A percentile compares a stretch with the other conserved stretches of the same genome.
Conservation (phyloP, 1,140 invertebrate genomes). For the Drosophila lacertosa region DNA sequence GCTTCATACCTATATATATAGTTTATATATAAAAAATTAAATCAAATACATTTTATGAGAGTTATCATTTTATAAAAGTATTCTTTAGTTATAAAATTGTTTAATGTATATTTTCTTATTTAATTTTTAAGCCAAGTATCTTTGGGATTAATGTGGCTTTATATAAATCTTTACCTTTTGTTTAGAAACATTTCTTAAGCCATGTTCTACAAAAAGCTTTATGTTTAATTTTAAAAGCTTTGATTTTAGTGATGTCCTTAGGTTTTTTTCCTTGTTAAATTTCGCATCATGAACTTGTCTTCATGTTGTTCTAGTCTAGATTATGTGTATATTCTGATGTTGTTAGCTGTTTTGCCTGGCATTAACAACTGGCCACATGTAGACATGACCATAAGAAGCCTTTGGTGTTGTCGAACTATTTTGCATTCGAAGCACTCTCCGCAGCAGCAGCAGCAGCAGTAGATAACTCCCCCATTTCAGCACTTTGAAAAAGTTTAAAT, state of each 20-base stretch:
- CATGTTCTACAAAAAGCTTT: no score
- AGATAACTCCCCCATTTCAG: conserved; percentile 74
- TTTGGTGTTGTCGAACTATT: conserved; percentile 68
- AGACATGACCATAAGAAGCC: conserved; percentile 31
- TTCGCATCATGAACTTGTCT: conserved; percentile 38
- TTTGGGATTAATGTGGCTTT: no score
- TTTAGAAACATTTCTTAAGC: no score
- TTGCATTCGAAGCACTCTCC: conserved; percentile 62
- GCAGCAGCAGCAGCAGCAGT: conserved; percentile 11
- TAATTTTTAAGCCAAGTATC: no score
- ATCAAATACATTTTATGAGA: no score
- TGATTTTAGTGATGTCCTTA: conserved; percentile 2
- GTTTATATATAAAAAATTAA: no score
- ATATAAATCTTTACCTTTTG: no score
- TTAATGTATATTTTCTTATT: no score
- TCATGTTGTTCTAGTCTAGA: conserved; percentile 28
- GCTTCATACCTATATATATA: no score
- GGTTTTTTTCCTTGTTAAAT: conserved; percentile 16
- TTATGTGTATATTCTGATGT: conserved; percentile 34
- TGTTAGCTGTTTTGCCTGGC: conserved; percentile 59
- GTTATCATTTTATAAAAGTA: no score
- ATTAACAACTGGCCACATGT: conserved; percentile 44
- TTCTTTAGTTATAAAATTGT: no score
- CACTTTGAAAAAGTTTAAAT: conserved; percentile 80
- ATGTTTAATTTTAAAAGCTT: no score